Percentiles rank a stretch among this genome's conserved stretches.
Conservation (phyloP, 2,113 vertebrate genomes). For the Mormoops blainvillei region DNA sequence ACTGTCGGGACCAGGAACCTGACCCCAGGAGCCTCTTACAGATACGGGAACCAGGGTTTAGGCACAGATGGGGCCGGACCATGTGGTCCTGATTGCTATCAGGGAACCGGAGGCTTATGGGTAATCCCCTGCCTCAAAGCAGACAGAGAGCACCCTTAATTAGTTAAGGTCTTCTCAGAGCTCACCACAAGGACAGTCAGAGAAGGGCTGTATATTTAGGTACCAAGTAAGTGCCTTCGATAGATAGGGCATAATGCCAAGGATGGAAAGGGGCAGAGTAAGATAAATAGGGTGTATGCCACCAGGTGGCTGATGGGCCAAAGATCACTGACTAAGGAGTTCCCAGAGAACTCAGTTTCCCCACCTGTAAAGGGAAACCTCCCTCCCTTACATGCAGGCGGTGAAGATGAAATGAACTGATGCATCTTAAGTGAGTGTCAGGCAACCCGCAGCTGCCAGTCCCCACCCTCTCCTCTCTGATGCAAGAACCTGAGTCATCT, state of each 20-base stretch:
- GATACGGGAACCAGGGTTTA: neutral
- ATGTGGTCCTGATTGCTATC: slow-evolving; percentile 48
- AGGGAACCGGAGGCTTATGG: slow-evolving; percentile 20
- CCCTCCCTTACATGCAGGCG: neutral
- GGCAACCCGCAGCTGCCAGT: neutral
- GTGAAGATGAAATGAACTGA: neutral
- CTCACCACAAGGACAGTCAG: neutral
- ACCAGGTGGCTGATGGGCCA: neutral
- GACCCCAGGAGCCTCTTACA: neutral
- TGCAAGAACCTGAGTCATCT: neutral
- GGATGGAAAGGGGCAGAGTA: neutral
- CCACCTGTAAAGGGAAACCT: neutral
- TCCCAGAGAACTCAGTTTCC: neutral
- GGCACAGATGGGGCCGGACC: neutral
- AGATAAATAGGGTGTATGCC: neutral
- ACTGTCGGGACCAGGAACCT: neutral
- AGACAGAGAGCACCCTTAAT: neutral
- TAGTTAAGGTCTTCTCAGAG: neutral
- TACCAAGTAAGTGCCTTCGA: neutral
- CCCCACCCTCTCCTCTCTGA: neutral
- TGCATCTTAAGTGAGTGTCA: neutral
- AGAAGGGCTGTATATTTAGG: neutral
- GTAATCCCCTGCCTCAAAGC: slow-evolving; percentile 46
- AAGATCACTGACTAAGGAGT: neutral
- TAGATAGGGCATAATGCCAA: neutral